phyloP scores from a whole-genome alignment of 2,113 vertebrate species.

The Nestor notabilis region DNA sequence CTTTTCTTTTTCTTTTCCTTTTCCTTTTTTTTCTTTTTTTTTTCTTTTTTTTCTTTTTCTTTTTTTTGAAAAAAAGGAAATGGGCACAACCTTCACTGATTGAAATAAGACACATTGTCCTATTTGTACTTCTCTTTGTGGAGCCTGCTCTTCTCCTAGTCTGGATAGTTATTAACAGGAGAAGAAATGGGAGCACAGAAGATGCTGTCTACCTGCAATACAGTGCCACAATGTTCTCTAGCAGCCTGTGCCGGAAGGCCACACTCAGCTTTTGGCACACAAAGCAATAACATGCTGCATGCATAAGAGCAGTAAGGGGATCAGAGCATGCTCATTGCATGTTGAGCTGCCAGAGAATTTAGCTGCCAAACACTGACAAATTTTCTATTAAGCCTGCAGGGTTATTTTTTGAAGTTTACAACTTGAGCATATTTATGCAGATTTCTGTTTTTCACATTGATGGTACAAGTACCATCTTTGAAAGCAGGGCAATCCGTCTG shows the following conservation, averaged over 20 bases:
- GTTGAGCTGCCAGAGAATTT: background rate
- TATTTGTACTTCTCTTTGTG: background rate
- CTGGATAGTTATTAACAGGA: background rate
- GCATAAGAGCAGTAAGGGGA: background rate
- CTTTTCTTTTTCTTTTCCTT: no score
- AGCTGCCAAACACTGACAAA: background rate
- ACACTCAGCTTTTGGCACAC: rapidly evolving
- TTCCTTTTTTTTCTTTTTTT: no score
- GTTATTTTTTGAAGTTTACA: background rate
- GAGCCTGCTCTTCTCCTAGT: background rate
- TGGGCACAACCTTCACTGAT: background rate
- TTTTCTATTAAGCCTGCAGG: background rate
- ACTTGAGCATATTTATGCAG: background rate
- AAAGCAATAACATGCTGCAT: background rate
- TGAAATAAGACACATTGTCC: background rate
- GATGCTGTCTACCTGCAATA: background rate
- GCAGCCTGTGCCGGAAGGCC: background rate
- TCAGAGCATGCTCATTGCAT: background rate
- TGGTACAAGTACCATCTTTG: background rate
- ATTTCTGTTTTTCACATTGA: background rate
- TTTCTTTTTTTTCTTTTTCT: no score
- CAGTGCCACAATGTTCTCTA: background rate
- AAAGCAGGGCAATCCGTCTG: background rate
- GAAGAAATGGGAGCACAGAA: background rate
- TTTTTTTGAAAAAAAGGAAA: no score